Evolutionary conservation across 2,797 vertebrate species (phyloP).

Genomic region (Notoglanidium macrostoma): DNA sequence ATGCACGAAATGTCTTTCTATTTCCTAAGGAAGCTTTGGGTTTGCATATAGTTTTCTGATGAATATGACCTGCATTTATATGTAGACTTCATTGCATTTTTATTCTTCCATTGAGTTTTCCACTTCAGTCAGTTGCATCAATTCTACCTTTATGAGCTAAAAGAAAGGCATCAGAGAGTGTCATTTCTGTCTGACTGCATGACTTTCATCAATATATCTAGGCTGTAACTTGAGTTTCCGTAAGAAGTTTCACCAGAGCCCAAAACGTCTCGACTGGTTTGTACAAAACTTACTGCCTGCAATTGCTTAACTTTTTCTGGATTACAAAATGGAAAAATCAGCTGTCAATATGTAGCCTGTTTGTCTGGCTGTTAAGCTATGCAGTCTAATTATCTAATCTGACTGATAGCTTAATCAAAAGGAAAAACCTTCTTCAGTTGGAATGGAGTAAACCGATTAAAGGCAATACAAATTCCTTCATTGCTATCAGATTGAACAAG

Average conservation of each 20-base stretch:
- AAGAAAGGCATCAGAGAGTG: neutral
- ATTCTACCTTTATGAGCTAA: neutral
- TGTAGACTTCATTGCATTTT: neutral
- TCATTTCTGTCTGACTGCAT: neutral
- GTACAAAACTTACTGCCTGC: neutral
- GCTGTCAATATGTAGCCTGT: neutral
- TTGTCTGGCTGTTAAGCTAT: constrained; percentile 7
- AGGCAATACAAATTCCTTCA: neutral
- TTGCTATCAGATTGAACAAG: neutral
- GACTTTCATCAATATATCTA: neutral
- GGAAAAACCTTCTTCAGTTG: neutral
- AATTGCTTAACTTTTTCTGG: neutral
- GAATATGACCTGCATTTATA: neutral
- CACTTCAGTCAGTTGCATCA: neutral
- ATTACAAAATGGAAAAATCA: neutral
- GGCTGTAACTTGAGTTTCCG: neutral
- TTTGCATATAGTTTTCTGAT: neutral
- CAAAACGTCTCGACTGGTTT: neutral
- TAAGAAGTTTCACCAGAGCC: neutral
- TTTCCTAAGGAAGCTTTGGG: neutral
- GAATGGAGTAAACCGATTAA: neutral
- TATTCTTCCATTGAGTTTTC: neutral
- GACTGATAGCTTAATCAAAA: neutral
- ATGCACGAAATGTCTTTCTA: neutral
- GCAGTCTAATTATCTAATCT: constrained; percentile 19